Conservation (phyloP, 2,888 invertebrate genomes). For the Altica lythri region DNA sequence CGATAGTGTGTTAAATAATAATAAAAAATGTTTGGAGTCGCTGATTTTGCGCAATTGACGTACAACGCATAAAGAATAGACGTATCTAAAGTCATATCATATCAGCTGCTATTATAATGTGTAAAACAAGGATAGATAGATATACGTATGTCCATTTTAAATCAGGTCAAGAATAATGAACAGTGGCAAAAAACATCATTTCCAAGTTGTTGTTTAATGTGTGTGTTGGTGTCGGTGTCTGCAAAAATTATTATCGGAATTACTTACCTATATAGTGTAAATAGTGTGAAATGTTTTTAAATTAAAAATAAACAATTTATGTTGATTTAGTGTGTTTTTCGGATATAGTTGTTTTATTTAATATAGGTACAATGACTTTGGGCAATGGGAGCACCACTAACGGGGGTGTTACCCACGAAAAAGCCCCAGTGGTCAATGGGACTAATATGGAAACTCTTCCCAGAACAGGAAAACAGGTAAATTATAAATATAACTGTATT, state of each 20-base stretch:
- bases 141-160: slow-evolving; percentile 18
- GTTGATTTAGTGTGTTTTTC: slow-evolving; percentile 36
- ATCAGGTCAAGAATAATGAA: slow-evolving; percentile 31
- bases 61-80: slow-evolving; percentile 17
- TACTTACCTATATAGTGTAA: too few species aligned
- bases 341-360: slow-evolving; percentile 32
- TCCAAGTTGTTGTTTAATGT: slow-evolving; percentile 40
- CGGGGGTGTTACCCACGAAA: slow-evolving; percentile 57
- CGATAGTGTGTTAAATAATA: background rate
- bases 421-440: slow-evolving; percentile 65
- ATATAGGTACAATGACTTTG: slow-evolving; percentile 53
- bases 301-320: slow-evolving; percentile 21
- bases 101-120: too few species aligned
- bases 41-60: slow-evolving; percentile 35
- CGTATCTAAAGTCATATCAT: slow-evolving; percentile 18
- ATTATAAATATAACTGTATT: slow-evolving; percentile 1
- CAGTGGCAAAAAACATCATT: slow-evolving; percentile 42
- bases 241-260: slow-evolving; percentile 27
- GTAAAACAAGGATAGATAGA: slow-evolving; percentile 26
- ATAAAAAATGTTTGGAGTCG: slow-evolving; percentile 35
- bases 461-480: slow-evolving; percentile 64
- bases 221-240: slow-evolving; percentile 39
- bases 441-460: slow-evolving; percentile 66
- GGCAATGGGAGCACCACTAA: slow-evolving; percentile 57
- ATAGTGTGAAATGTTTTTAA: slow-evolving; percentile 37